Evolutionary conservation across 2,797 vertebrate genomes (phyloP).

Genomic region (Paramormyrops hopkinsi): DNA sequence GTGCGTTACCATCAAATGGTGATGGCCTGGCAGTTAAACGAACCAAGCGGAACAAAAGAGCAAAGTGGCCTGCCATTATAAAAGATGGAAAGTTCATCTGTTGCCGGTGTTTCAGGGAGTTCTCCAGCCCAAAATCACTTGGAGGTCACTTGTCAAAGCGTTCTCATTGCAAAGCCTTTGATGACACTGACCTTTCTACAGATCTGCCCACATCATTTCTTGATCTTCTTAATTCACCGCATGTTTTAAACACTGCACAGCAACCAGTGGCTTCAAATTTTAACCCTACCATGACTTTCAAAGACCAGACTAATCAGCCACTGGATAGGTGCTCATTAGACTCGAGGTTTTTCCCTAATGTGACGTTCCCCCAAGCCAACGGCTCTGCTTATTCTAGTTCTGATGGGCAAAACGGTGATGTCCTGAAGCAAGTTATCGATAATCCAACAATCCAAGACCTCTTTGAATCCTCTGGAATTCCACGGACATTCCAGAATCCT

Average conservation of each 20-base stretch:
- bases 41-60: conserved; percentile 70
- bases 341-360: conserved; percentile 59
- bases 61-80: conserved; percentile 90
- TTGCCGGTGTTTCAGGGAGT: conserved; percentile 83
- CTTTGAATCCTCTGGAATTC: conserved; percentile 56
- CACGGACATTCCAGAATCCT: conserved; percentile 55
- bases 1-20: conserved; percentile 27
- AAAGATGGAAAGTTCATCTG: conserved; percentile 91
- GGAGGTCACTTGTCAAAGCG: conserved; percentile 94
- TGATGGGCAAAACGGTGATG: conserved; percentile 66
- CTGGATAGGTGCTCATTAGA: conserved; percentile 57
- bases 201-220: conserved; percentile 78
- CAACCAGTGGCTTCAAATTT: conserved; percentile 57
- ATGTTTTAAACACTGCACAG: conserved; percentile 60
- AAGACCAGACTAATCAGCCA: conserved; percentile 66
- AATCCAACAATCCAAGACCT: conserved; percentile 67
- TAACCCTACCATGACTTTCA: conserved; percentile 57
- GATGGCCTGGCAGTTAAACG: conserved; percentile 38
- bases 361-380: conserved; percentile 60
- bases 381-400: conserved; percentile 48
- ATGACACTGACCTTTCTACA: conserved; percentile 71
- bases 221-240: conserved; percentile 83
- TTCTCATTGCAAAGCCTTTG: conserved; percentile 77
- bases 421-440: conserved; percentile 76
- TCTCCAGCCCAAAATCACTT: conserved; percentile 84